Conservation (phyloP, 2,797 vertebrate species). For the Amniataba percoides region DNA sequence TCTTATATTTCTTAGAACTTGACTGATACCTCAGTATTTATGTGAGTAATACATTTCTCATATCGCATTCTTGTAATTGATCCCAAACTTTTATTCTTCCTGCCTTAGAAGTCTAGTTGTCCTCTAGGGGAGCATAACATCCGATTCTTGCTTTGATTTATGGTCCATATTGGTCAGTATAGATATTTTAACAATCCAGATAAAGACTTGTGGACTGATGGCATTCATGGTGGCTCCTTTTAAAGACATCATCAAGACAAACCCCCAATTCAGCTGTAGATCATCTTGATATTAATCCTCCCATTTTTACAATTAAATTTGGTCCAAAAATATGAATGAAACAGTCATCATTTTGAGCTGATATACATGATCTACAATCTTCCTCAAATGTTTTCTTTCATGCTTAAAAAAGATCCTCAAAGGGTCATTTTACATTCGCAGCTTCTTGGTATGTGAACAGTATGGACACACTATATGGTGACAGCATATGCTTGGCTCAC, state of each 20-base stretch:
- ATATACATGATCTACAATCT: background rate
- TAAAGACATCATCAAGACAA: background rate
- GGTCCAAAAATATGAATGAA: background rate
- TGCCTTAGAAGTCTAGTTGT: background rate
- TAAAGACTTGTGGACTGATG: background rate
- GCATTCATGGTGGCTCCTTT: background rate
- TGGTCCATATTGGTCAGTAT: background rate
- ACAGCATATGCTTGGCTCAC: slow-evolving; percentile 55
- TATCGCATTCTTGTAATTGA: background rate
- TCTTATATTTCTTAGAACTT: no score
- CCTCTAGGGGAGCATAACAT: background rate
- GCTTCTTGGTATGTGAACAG: slow-evolving; percentile 5
- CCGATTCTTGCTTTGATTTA: background rate
- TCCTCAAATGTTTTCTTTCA: background rate
- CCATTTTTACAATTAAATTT: background rate
- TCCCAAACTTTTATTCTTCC: background rate
- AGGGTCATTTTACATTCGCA: background rate
- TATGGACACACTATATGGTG: slow-evolving; percentile 31
- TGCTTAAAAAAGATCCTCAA: background rate
- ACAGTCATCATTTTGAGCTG: background rate
- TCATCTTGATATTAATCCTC: background rate
- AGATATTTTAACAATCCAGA: background rate
- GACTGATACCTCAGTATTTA: background rate
- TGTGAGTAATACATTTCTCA: background rate
- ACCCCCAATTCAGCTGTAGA: background rate